Evolutionary conservation across 2,113 vertebrate species (phyloP).

Genomic region (Pongo abelii): DNA sequence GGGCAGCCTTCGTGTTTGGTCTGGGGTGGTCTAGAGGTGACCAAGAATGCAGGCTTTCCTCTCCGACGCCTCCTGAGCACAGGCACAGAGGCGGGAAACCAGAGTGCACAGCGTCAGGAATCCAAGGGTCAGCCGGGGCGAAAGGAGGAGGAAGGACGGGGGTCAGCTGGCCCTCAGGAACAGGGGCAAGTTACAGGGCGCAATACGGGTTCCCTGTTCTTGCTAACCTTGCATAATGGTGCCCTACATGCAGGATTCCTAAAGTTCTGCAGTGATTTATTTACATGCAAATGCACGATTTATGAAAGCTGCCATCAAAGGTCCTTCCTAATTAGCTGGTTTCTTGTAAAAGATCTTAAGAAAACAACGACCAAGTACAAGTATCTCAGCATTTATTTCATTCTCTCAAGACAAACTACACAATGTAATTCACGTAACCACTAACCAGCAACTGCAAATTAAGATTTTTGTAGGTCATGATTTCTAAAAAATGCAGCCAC

Average conservation of each 20-base stretch:
- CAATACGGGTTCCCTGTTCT: too few relatives aligned
- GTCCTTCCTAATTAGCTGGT: neutral
- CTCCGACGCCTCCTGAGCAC: too few relatives aligned
- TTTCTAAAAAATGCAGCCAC: neutral
- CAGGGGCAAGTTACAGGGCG: too few relatives aligned
- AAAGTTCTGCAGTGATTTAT: neutral
- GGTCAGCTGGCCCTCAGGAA: too few relatives aligned
- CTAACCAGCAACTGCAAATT: conserved; percentile 15
- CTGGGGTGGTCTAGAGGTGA: too few relatives aligned
- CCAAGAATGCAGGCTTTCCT: too few relatives aligned
- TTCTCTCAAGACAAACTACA: conserved; percentile 17
- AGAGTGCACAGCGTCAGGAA: too few relatives aligned
- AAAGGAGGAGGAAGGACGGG: too few relatives aligned
- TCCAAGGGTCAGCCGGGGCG: too few relatives aligned
- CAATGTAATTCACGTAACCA: neutral
- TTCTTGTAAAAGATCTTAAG: conserved; percentile 14
- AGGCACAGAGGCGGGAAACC: too few relatives aligned
- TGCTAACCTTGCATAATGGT: neutral
- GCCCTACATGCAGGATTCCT: neutral
- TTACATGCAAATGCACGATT: neutral
- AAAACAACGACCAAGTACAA: neutral
- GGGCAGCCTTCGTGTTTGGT: too few relatives aligned
- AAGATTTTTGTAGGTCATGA: neutral
- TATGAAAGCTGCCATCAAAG: neutral
- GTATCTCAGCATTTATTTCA: neutral